These are phyloP conservation scores for Thaleichthys pacificus DNA, from an alignment of 2,797 vertebrate genomes.

Conservation along the genomic window DNA sequence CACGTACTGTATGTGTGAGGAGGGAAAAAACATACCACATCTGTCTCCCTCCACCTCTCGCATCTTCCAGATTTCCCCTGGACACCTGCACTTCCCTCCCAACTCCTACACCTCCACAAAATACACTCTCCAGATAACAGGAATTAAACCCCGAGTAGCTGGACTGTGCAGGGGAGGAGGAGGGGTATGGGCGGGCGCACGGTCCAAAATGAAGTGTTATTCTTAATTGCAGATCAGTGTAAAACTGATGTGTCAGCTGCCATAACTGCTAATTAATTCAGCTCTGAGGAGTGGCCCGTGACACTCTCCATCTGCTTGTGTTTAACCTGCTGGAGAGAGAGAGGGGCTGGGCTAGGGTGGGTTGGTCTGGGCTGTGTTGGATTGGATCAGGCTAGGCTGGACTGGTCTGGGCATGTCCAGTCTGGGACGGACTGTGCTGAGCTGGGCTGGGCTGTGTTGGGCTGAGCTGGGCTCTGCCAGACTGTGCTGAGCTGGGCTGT, in stretches of 20 bases:
- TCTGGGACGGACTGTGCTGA: too few species aligned
- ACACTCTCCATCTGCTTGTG: slow-evolving; percentile 64
- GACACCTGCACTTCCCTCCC: background rate
- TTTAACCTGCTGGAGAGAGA: slow-evolving; percentile 54
- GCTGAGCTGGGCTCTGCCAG: too few species aligned
- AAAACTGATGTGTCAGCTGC: slow-evolving; percentile 68
- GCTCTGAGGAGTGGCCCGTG: slow-evolving; percentile 46
- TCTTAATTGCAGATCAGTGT: slow-evolving; percentile 72
- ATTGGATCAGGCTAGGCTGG: too few species aligned
- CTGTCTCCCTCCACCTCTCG: slow-evolving; percentile 2
- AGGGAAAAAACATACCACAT: background rate
- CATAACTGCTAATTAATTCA: slow-evolving; percentile 70
- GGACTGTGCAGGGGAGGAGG: slow-evolving; percentile 36
- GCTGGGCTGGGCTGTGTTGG: too few species aligned
- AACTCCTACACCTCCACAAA: slow-evolving; percentile 28
- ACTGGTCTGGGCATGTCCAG: too few species aligned
- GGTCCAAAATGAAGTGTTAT: slow-evolving; percentile 64
- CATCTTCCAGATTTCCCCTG: slow-evolving; percentile 24
- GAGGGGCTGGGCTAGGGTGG: slow-evolving; percentile 15
- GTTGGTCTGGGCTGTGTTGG: too few species aligned
- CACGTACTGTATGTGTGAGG: slow-evolving; percentile 13
- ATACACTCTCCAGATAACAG: slow-evolving; percentile 40
- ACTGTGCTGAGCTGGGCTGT: too few species aligned
- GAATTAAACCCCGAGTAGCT: slow-evolving; percentile 50
- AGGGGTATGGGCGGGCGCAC: background rate